Evolutionary conservation across 2,113 vertebrate genomes (phyloP).

Genomic region (Catagonus wagneri): DNA sequence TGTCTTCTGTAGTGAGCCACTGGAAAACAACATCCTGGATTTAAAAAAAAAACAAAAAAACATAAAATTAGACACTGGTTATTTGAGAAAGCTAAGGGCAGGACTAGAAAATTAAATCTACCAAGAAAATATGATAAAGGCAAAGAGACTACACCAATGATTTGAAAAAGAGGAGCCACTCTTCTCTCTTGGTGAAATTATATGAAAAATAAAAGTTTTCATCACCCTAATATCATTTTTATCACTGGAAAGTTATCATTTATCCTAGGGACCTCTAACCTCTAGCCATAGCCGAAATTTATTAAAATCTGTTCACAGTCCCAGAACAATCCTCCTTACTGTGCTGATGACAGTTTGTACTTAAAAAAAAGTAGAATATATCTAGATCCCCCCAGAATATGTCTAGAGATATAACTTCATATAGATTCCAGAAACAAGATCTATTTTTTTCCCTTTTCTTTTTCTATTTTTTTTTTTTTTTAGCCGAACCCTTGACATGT

Average conservation of each 20-base stretch:
- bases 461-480: no score
- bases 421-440: neutral
- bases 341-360: neutral
- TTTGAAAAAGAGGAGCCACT: neutral
- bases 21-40: conserved; percentile 97
- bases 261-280: neutral
- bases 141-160: neutral
- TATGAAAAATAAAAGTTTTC: conserved; percentile 10
- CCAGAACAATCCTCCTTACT: neutral
- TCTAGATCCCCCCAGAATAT: neutral
- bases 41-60: neutral
- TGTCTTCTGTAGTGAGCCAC: conserved; percentile 95
- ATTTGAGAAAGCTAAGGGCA: neutral
- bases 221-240: neutral
- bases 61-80: conserved; percentile 1
- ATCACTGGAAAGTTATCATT: neutral
- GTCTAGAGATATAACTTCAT: neutral
- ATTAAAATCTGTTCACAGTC: neutral
- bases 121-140: neutral
- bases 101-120: conserved; percentile 8
- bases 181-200: conserved; percentile 20
- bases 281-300: neutral
- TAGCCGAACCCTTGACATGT: no score
- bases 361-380: neutral
- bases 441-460: no score